Percentiles rank a stretch among this genome's conserved stretches.
Conservation (phyloP, 2,797 vertebrate species). For the Sebastes oblongus region DNA sequence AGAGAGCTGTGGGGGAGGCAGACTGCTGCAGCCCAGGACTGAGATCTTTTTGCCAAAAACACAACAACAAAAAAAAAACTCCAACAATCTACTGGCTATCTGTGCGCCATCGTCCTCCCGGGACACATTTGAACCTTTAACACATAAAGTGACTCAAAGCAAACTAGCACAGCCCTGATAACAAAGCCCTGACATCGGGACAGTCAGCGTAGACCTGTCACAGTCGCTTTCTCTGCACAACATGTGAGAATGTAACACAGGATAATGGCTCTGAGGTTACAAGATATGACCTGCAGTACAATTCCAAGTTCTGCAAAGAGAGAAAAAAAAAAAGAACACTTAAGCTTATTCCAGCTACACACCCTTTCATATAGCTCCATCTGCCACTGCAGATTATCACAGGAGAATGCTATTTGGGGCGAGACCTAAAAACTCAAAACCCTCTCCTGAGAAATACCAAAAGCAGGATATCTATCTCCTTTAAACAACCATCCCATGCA, state of each 20-base stretch:
- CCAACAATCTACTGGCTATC: conserved; percentile 9
- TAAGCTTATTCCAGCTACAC: conserved; percentile 42
- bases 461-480: not conserved
- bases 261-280: not conserved
- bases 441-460: not conserved
- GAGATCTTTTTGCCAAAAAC: not conserved
- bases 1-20: conserved; percentile 10
- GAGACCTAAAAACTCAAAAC: conserved; percentile 15
- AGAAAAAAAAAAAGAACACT: not conserved
- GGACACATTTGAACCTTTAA: conserved; percentile 42
- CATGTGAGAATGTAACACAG: not conserved
- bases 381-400: conserved; percentile 41
- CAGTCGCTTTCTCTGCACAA: not conserved
- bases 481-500: not conserved
- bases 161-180: conserved; percentile 49
- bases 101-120: not conserved
- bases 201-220: not conserved
- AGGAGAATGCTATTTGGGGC: conserved; percentile 47
- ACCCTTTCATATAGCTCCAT: conserved; percentile 46
- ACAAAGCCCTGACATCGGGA: conserved; percentile 17
- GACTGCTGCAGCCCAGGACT: not conserved
- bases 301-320: conserved; percentile 18
- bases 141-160: conserved; percentile 42
- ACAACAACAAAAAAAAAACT: not conserved
- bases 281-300: not conserved